Conservation (phyloP, 2,888 invertebrate species). For the Campoplex nolae region DNA sequence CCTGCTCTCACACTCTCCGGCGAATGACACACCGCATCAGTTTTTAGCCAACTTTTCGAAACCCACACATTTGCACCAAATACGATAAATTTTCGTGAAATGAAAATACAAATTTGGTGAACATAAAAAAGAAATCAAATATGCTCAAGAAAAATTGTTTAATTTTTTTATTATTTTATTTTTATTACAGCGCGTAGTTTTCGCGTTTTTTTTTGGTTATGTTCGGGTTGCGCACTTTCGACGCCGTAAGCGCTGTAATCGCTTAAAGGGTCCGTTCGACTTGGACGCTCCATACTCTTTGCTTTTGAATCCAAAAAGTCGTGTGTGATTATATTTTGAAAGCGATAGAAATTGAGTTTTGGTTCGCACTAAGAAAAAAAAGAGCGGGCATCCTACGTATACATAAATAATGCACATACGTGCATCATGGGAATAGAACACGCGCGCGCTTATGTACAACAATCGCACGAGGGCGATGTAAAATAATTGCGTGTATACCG, state of each 20-base stretch:
- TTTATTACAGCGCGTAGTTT: neutral
- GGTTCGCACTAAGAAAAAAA: neutral
- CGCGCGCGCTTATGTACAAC: conserved; percentile 17
- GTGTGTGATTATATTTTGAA: neutral
- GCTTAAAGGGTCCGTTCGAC: too few relatives aligned
- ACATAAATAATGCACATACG: conserved; percentile 52
- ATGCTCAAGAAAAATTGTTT: neutral
- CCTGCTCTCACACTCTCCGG: neutral
- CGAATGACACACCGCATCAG: conserved; percentile 8
- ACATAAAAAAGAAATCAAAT: neutral
- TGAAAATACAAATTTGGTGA: neutral
- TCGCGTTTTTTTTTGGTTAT: neutral
- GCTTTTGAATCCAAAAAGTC: neutral
- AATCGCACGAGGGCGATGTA: conserved; percentile 44
- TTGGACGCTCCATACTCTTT: too few relatives aligned
- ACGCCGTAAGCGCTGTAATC: too few relatives aligned
- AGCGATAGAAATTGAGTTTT: conserved; percentile 6
- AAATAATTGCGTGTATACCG: conserved; percentile 53
- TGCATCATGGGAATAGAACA: conserved; percentile 8
- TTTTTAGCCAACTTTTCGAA: neutral
- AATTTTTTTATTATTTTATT: too few relatives aligned
- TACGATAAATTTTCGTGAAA: neutral
- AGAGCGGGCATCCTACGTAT: neutral
- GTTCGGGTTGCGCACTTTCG: too few relatives aligned
- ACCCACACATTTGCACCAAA: neutral